These are phyloP conservation scores for Sinohyriopsis cumingii DNA, from an alignment of 2,888 invertebrate genomes.

Conservation along the genomic window DNA sequence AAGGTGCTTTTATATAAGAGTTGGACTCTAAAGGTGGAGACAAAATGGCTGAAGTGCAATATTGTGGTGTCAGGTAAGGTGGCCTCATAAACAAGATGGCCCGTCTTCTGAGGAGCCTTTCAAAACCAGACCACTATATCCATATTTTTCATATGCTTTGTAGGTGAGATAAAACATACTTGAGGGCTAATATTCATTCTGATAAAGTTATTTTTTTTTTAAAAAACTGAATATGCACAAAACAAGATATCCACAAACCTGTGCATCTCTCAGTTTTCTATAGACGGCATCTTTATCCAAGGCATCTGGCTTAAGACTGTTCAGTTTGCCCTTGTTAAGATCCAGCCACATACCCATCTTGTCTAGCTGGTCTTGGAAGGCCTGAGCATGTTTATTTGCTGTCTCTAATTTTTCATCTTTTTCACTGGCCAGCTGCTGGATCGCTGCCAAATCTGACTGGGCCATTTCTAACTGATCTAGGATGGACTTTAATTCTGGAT, in stretches of 20 bases:
- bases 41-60: too few species aligned
- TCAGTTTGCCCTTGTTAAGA: conserved; percentile 88
- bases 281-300: conserved; percentile 86
- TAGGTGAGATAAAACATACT: too few species aligned
- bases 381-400: conserved; percentile 80
- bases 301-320: conserved; percentile 77
- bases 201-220: too few species aligned
- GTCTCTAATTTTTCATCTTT: conserved; percentile 64
- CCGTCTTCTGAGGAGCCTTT: too few species aligned
- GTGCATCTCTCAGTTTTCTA: conserved; percentile 89
- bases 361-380: conserved; percentile 89
- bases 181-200: too few species aligned
- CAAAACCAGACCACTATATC: too few species aligned
- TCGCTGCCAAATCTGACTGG: conserved; percentile 91
- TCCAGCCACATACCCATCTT: conserved; percentile 80
- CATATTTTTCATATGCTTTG: too few species aligned
- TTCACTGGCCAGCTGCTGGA: conserved; percentile 90
- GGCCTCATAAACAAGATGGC: too few species aligned
- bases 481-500: conserved; percentile 49
- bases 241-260: conserved; percentile 70
- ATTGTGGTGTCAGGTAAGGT: too few species aligned
- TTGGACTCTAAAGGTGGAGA: too few species aligned
- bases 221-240: too few species aligned
- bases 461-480: conserved; percentile 87
- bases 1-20: too few species aligned